Evolutionary conservation across 1,140 invertebrate genomes (phyloP), one percentile per base, ranked within the genome.

Genomic region (Hyles vespertilio): DNA sequence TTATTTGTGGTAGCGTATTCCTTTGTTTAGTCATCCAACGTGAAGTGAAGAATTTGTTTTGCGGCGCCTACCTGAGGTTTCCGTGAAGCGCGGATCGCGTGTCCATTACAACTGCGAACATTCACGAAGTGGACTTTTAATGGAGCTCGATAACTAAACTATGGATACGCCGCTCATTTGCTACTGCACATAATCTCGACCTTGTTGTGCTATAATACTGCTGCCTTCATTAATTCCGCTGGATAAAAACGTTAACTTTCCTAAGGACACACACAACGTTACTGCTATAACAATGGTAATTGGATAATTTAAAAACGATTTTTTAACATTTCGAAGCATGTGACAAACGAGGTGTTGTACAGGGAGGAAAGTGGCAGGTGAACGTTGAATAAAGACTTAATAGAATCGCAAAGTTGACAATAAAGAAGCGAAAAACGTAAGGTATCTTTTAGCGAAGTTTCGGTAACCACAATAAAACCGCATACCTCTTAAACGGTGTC

Each of bases 381-480:
- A 73, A 56, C 34, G 36, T 53, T 52, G 54, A 71, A 80, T 77
- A 84, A 76, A 70, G 68, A 61, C 59, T 71, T 61, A 70, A 81
- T 72, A 81, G 78, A 79, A 79, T 65, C 63, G 51, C 55, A 65
- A 60, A 65, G 56, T 68, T 72, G 72, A 77, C 67, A 75, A 67
- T 65, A 75, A 76, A 79, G 62, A 62, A 62, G 60, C 57, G 65
- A 70, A 70, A 73, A 76, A 74, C 59, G 68, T 63, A 65, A 63
- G 61, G 73, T 56, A 70, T 75, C 58, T 78, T 69, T 70, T 68
- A 61, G 61, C 59, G 62, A 69, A 67, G 56, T 82, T 85, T 82
- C 61, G 72, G 73, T 70, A 80, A 87, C 84, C 80, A 73, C 74
- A 77, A 78, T 78, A 75, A 79, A 80, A 84, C 81, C 80, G 69